Conservation (phyloP, 1,140 invertebrate species). For the Formica exsecta region DNA sequence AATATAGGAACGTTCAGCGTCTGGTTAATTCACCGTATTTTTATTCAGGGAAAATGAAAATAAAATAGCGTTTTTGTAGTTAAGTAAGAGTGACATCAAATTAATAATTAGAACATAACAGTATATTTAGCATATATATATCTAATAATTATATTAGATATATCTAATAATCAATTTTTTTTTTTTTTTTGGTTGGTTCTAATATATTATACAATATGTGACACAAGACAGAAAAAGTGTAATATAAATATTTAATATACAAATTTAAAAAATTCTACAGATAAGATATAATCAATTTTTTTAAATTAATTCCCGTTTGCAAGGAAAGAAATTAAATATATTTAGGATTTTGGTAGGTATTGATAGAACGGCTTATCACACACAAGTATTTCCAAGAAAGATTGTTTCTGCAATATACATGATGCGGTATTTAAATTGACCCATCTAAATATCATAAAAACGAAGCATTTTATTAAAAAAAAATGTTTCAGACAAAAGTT, state of each 20-base stretch:
- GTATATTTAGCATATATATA: neutral
- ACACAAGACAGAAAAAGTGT: neutral
- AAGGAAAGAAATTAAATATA: neutral
- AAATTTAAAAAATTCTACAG: neutral
- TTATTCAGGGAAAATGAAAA: neutral
- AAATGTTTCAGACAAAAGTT: no score
- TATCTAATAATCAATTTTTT: neutral
- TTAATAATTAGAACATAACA: neutral
- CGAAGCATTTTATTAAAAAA: no score
- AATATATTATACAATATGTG: no score
- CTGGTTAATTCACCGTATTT: neutral
- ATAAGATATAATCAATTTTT: slow-evolving; percentile 27
- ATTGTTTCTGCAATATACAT: neutral
- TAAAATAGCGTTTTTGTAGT: slow-evolving; percentile 3
- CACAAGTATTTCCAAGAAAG: neutral
- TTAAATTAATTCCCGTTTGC: neutral
- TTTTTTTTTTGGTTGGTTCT: neutral
- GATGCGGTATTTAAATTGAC: no score
- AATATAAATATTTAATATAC: neutral
- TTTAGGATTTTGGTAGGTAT: neutral
- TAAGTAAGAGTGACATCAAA: no score
- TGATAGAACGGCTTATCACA: neutral
- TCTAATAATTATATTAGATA: no score
- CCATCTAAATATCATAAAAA: no score
- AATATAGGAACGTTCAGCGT: slow-evolving; percentile 3